Evolutionary conservation across 2,113 vertebrate species (phyloP), one percentile per base, ranked within the genome.

Genomic region (Siniperca chuatsi): DNA sequence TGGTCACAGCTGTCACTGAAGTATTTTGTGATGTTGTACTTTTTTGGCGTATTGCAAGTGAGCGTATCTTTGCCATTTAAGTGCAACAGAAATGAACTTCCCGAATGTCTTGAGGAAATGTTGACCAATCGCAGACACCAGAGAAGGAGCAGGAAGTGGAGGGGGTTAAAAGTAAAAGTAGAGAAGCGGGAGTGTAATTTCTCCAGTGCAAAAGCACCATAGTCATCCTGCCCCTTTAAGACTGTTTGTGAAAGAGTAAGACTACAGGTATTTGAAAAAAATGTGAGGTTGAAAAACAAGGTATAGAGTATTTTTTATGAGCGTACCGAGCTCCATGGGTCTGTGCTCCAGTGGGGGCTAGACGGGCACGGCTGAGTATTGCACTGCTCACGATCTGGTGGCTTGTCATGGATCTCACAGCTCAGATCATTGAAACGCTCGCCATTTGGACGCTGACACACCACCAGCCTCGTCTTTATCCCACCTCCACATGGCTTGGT

Each of bases 241-340:
- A 81, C 67, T 48, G 68, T 33, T 83, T 88, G 70, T 75, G 74
- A 84, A 88, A 71, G 37, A 68, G 61, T 89, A 60, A 83, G 71
- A 88, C 82, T 67, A 84, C 44, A 67, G 73, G 77, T 65, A 64
- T 84, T 81, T 74, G 60, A 75, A 84, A 87, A 67, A 78, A 67
- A 81, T 21, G 65, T 85, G 86, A 90, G 81, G 79, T 75, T 89
- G 55, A 77, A 85, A 82, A 92, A 87, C 60, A 93, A 90, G 79
- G 62, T 48, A 87, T 46, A 90, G 55, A 90, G 75, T 93, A 88
- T 89, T 90, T 71, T 97, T 97, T 97, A 98, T 91, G 96, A 96
- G 95, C 98, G 96, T 99, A 99, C 98, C 98, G 97, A 97, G 96
- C 97, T 99, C 98, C 98, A 99, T 91, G 97, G 97, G 94, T 97